Conservation (phyloP, 2,888 invertebrate genomes). For the Bibio marci region DNA sequence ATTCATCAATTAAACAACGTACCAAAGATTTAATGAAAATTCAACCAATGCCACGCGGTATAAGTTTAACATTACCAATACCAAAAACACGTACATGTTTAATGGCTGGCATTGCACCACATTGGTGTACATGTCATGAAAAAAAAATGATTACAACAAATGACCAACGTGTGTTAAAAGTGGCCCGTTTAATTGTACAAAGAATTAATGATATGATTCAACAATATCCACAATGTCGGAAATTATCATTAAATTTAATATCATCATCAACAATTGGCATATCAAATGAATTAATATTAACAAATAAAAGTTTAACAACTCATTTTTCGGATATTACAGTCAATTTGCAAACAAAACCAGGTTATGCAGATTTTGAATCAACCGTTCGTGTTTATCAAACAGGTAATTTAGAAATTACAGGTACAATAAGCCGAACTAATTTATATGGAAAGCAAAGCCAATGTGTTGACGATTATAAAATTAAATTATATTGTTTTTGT, state of each 20-base stretch:
- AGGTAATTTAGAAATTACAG: constrained; percentile 23
- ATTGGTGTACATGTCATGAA: constrained; percentile 79
- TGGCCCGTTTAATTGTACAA: constrained; percentile 41
- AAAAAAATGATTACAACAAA: constrained; percentile 37
- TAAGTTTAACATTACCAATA: constrained; percentile 62
- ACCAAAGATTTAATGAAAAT: constrained; percentile 23
- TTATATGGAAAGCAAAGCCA: constrained; percentile 64
- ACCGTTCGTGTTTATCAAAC: constrained; percentile 39
- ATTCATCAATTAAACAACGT: constrained; percentile 25
- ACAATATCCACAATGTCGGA: constrained; percentile 45
- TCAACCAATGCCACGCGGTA: constrained; percentile 36
- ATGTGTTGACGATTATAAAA: constrained; percentile 54
- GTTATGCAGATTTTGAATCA: constrained; percentile 51
- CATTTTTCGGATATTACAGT: constrained; percentile 28
- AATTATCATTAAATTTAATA: constrained; percentile 41
- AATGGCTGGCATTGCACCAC: constrained; percentile 57
- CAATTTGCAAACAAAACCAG: constrained; percentile 32
- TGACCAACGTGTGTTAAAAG: constrained; percentile 35
- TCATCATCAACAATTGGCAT: constrained; percentile 46
- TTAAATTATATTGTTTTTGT: constrained; percentile 67
- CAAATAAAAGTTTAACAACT: constrained; percentile 14
- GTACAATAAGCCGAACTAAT: constrained; percentile 61
- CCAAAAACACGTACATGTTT: constrained; percentile 56
- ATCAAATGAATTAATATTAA: constrained; percentile 22
- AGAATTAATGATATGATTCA: constrained; percentile 46